Evolutionary conservation across 2,113 vertebrate species (phyloP), one percentile per base, ranked within the genome.

Genomic region (Steatornis caripensis): DNA sequence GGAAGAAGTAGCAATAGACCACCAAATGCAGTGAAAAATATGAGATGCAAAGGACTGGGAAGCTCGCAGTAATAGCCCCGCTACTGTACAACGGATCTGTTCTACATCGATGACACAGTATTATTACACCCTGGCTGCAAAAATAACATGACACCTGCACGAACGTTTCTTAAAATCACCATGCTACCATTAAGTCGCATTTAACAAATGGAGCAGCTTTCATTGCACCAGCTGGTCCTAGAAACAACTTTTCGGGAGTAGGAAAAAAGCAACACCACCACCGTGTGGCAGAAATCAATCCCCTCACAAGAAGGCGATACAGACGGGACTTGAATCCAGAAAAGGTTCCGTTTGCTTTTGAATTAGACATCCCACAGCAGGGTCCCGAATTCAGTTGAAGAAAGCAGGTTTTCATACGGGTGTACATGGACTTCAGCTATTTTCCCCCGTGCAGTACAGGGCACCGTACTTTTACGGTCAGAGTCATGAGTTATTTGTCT

Each of bases 221-320:
- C 84, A 15, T 11, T 9, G 84, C 87, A 84, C 69, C 84, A 46
- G 87, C 45, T 34, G 64, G 29, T 34, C 85, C 74, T 2, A 21
- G 36, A 70, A 84, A 84, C 32, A 41, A 43, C 71, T 96, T 87
- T 17, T 6, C 26, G 30, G 75, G 34, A 30, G 62, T 10, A 61
- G 96, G 53, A 85, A 24, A 94, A 57, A 95, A 94, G 97, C 98
- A 98, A 96, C 65, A 98, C 94, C 92, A 93, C 98, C 98, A 97
- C 97, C 98, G 7, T 92, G 98, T 66, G 98, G 98, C 87, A 85
- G 81, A 84, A 92, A 45, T 6, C 39, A 58, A 27, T 43, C 66
- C 19, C 58, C 45, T 51, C n/a, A 29, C 75, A 58, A 43, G 70
- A 19, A 68, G 26, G 27, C 2, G 43, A 8, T 9, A 5, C 6